phyloP scores from a whole-genome alignment of 2,113 vertebrate species.

The Casuarius casuarius region DNA sequence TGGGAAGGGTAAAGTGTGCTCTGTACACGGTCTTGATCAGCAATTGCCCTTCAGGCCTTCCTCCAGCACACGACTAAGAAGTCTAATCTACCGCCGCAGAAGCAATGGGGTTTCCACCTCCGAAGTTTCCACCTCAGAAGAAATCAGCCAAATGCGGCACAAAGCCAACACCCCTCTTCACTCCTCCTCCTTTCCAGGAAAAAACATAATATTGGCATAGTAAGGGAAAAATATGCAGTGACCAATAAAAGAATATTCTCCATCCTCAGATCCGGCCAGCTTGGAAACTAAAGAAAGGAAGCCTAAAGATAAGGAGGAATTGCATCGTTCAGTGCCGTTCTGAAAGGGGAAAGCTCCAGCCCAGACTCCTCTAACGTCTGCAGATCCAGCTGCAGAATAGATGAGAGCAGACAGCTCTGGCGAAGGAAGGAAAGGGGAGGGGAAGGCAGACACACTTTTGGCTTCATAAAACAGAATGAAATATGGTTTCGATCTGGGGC shows the following conservation, averaged over 20 bases:
- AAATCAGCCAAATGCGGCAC: not conserved
- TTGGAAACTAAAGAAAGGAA: not conserved
- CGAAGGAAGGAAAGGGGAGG: too few relatives aligned
- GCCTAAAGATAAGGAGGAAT: not conserved
- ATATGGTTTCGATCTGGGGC: fast-evolving
- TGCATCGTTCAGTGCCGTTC: not conserved
- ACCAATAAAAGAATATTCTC: not conserved
- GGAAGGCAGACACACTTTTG: not conserved
- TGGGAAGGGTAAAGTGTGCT: not conserved
- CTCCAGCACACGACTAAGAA: not conserved
- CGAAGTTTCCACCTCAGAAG: not conserved
- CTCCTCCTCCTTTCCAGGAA: not conserved
- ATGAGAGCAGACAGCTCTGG: fast-evolving
- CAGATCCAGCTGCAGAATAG: not conserved
- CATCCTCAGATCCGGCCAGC: not conserved
- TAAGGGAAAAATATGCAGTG: fast-evolving
- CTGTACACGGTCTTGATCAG: not conserved
- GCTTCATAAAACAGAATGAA: fast-evolving
- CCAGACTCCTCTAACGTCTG: fast-evolving
- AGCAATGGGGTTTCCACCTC: not conserved
- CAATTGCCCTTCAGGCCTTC: not conserved
- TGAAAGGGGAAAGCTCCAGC: not conserved
- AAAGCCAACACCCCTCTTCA: not conserved
- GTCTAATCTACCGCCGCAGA: not conserved
- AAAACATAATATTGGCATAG: not conserved